Base-by-base conservation (phyloP, 1,140 invertebrate species). In the Scaptodrosophila lebanonensis region DNA sequence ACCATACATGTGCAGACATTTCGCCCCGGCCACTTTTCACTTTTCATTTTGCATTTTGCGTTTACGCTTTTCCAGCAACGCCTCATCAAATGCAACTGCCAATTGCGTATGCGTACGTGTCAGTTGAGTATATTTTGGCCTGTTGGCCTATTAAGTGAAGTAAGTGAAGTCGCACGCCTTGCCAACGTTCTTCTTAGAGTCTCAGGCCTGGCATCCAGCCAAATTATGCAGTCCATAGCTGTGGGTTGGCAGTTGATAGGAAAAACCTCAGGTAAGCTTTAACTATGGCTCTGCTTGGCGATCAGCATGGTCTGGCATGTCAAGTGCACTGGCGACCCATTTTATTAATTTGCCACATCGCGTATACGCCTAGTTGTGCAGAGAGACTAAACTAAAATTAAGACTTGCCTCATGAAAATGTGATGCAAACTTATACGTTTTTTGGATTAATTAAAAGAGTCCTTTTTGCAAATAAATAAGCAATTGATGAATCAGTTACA, bases 31-130 rank as follows among this genome's bases (percentile, higher is more conserved):
- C 57, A 68, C 79, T 84, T 84, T 84, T 84, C 79, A 84, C 79
- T 84, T 84, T 84, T 84, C 79, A 84, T 75, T 69, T 65, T 73
- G 62, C n/a, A n/a, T n/a, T n/a, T n/a, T n/a, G n/a, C n/a, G n/a
- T n/a, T n/a, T n/a, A n/a, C 66, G 66, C 73, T 84, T 79, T 84
- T 83, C 75, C 73, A 56, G 36, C 50, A 27, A 1, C 30, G 7
- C 22, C 7, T 36, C 27, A 11, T 36, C 27, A 32, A 16, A 11
- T 12, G 20, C 48, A 38, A 17, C 33, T 17, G 20, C 22, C 33
- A 38, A 29, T 50, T 75, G 54, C 54, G 60, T 65, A 12, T 20
- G 30, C 7, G 45, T 30, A 38, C 54, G 53, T 63, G 53, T 22
- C 43, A 33, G 42, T 9, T 36, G 43, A 32, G 66, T 51, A 65